Evolutionary conservation across 1,140 invertebrate species (phyloP).

Genomic region (Diplogasteroides magnus): DNA sequence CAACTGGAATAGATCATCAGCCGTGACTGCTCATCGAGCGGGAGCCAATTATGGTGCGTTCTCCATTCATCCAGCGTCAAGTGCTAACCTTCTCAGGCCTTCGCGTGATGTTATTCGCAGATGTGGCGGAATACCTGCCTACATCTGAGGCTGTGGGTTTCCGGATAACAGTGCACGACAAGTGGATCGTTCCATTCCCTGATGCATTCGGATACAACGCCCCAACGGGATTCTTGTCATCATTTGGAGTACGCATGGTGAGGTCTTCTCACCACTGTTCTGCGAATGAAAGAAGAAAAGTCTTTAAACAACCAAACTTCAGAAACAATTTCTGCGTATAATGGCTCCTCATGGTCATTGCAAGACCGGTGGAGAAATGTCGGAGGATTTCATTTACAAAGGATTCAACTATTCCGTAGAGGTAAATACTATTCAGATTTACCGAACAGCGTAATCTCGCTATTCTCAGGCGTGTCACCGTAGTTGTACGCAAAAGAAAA

Average conservation of each 20-base stretch:
- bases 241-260: constrained; percentile 55
- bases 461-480: constrained; percentile 47
- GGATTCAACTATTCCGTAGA: constrained; percentile 54
- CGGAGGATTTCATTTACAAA: constrained; percentile 44
- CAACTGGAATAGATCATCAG: constrained; percentile 43
- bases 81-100: constrained; percentile 33
- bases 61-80: constrained; percentile 6
- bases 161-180: constrained; percentile 54
- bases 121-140: constrained; percentile 53
- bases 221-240: constrained; percentile 53
- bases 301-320: constrained; percentile 2
- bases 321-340: constrained; percentile 52
- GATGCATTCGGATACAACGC: constrained; percentile 54
- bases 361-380: constrained; percentile 45
- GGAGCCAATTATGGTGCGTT: constrained; percentile 52
- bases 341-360: constrained; percentile 48
- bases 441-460: too few species aligned
- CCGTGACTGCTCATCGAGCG: constrained; percentile 48
- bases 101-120: constrained; percentile 50
- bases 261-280: background rate
- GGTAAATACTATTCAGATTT: constrained; percentile 16
- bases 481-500: constrained; percentile 51
- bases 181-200: constrained; percentile 52
- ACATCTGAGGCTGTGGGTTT: constrained; percentile 54
- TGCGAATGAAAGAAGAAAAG: background rate